Evolutionary conservation across 2,113 vertebrate genomes (phyloP).

Genomic region (Paramormyrops kingsleyae): DNA sequence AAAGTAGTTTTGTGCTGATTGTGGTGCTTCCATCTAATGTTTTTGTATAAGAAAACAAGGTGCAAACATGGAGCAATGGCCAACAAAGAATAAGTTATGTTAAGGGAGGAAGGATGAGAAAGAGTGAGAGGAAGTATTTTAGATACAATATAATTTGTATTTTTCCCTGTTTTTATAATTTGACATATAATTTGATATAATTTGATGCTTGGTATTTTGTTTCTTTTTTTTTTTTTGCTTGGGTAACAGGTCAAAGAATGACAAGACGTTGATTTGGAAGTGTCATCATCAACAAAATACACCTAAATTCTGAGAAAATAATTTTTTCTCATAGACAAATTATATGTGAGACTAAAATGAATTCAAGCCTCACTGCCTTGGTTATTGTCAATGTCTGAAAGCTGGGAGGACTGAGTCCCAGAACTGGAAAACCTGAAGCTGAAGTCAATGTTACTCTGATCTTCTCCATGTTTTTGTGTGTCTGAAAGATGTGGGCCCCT

Average conservation of each 20-base stretch:
- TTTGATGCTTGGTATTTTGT: neutral
- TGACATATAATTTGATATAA: neutral
- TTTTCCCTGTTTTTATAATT: neutral
- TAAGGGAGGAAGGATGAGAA: neutral
- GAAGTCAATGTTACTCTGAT: neutral
- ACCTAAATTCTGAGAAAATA: neutral
- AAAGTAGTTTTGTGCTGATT: neutral
- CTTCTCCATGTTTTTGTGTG: neutral
- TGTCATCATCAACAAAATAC: no score
- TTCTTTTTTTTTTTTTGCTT: neutral
- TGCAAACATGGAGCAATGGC: neutral
- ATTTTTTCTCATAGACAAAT: neutral
- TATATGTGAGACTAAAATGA: neutral
- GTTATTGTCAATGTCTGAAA: conserved; percentile 22
- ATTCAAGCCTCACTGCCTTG: conserved; percentile 27
- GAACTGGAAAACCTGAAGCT: neutral
- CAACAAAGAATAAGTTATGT: neutral
- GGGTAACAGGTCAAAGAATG: neutral
- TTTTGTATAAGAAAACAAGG: neutral
- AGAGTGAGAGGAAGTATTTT: neutral
- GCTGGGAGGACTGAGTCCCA: neutral
- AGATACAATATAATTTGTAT: neutral
- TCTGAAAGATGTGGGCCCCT: neutral
- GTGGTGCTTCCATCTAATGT: neutral
- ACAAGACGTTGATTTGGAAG: neutral